Conservation (phyloP, 2,888 invertebrate species). For the Tipula vernalis region DNA sequence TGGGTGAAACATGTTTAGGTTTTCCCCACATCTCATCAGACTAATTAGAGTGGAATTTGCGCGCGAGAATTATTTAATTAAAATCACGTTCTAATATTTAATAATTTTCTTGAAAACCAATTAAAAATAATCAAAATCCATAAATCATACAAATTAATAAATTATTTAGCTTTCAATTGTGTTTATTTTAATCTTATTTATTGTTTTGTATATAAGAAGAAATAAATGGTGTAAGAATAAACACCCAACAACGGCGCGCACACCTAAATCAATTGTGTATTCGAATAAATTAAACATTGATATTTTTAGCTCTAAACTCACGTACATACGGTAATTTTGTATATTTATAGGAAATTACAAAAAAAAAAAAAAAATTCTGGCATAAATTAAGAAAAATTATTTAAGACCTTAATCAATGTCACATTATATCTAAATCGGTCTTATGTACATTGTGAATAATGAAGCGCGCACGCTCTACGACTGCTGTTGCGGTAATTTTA, state of each 20-base stretch:
- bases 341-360: background rate
- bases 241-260: background rate
- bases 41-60: too few relatives aligned
- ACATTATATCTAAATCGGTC: background rate
- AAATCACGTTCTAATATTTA: background rate
- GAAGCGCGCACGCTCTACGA: too few relatives aligned
- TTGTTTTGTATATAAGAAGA: background rate
- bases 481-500: too few relatives aligned
- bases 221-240: background rate
- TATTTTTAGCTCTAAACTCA: background rate
- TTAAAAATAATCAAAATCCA: background rate
- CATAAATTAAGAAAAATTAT: background rate
- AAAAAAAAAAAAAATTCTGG: background rate
- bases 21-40: background rate
- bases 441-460: too few relatives aligned
- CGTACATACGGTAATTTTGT: background rate
- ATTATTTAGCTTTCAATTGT: background rate
- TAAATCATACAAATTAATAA: background rate
- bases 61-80: background rate
- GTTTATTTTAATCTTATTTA: background rate
- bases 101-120: background rate
- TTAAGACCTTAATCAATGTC: background rate
- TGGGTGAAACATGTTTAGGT: background rate
- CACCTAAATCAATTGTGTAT: background rate
- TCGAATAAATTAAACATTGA: background rate